Percentiles rank a stretch among this genome's conserved stretches.
phyloP scores from a whole-genome alignment of 2,888 invertebrate genomes.

The Polymixis flavicincta region DNA sequence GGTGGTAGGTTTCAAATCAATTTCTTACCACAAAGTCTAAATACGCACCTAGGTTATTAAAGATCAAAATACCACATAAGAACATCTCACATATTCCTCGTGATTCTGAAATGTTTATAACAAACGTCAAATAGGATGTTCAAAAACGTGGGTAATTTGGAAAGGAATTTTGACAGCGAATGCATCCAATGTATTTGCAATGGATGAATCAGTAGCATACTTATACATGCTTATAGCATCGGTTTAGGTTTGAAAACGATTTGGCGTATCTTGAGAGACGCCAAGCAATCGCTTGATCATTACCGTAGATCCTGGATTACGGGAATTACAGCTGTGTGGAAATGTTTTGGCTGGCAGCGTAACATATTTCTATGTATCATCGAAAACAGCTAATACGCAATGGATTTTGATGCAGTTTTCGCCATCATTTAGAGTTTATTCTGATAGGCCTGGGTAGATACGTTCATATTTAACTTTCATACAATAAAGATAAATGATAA shows the following conservation, averaged over 20 bases:
- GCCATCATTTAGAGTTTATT: not conserved
- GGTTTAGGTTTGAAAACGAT: slow-evolving; percentile 25
- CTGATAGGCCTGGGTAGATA: not conserved
- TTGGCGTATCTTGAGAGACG: slow-evolving; percentile 36
- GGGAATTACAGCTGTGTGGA: slow-evolving; percentile 32
- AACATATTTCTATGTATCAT: slow-evolving; percentile 7
- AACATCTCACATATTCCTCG: slow-evolving; percentile 39
- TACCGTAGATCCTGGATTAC: slow-evolving; percentile 44
- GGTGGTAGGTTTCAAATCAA: not conserved
- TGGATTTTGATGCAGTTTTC: not conserved
- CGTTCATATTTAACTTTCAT: too few species aligned
- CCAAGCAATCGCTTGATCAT: slow-evolving; percentile 32
- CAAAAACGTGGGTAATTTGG: slow-evolving; percentile 57
- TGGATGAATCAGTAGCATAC: slow-evolving; percentile 49
- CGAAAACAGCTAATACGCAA: not conserved
- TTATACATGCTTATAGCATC: slow-evolving; percentile 2
- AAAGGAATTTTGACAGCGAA: slow-evolving; percentile 60
- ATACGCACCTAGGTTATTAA: slow-evolving; percentile 6
- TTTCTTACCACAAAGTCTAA: slow-evolving; percentile 11
- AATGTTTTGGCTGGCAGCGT: slow-evolving; percentile 39
- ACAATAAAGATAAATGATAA: too few species aligned
- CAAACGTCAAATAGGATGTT: slow-evolving; percentile 56
- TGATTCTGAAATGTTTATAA: slow-evolving; percentile 58
- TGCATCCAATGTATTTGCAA: slow-evolving; percentile 59
- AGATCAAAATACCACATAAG: slow-evolving; percentile 48